Evolutionary conservation across 37 sponge, comb jelly and placozoan species (phyloP), one percentile per base, ranked within the genome.

Genomic region (Cladorhizidae sp.): DNA sequence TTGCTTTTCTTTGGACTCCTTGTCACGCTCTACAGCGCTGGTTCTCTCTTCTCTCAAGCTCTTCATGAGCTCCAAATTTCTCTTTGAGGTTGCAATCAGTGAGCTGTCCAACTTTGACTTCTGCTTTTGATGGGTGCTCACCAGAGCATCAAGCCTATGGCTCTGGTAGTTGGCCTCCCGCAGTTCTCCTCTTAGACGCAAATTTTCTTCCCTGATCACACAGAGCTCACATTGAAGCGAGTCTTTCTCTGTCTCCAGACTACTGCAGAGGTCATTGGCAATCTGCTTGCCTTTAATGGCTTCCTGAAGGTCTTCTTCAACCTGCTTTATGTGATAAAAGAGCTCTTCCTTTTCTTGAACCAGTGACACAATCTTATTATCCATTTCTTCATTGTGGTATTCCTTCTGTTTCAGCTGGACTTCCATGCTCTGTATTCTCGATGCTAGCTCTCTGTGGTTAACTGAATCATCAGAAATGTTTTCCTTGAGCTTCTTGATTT

Each of bases 171-270:
- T 65, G 26, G 73, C 76, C 18, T 81, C 83, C 42, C 62, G 55
- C 45, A 85, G 58, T 21, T 81, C 71, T 25, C n/a, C n/a, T 64
- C 65, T 80, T 51, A 85, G 59, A 11, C 62, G 23, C 14, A 40
- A 6, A 35, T 85, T 81, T 72, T 90, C 91, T 35, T 79, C 82
- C 38, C 72, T 61, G 18, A 78, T n/a, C 39, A 52, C 77, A 14
- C 77, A 35, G 11, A 77, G 42, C 25, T 80, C 76, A 23, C 35
- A 26, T 39, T 71, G 65, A 9, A 79, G 56, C 12, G 20, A 35
- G 32, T 67, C 43, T 15, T 67, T 63, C 69, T 89, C 90, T 8
- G 26, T 76, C 43, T 89, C 90, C 43, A 83, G 85, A 42, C 70
- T 81, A 42, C 40, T 11, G 38, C 82, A 81, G 20, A 89, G 64